These are phyloP conservation scores for Microcebus ravelobensis DNA, from an alignment of 2,113 vertebrate species.

Conservation along the genomic window DNA sequence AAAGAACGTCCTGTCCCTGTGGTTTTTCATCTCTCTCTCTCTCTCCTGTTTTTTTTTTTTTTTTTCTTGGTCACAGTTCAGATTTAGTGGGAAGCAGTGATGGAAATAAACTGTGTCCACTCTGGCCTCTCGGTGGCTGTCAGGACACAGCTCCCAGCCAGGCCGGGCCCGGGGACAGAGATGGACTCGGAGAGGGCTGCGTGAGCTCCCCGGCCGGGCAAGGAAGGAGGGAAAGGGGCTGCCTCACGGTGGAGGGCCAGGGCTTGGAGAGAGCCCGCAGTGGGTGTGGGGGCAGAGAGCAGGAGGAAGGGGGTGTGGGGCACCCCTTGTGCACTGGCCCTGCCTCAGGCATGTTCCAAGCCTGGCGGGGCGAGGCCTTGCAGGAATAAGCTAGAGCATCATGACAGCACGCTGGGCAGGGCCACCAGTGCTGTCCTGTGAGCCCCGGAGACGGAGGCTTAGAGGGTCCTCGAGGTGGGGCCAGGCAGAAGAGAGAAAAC, in stretches of 20 bases:
- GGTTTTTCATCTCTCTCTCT: background rate
- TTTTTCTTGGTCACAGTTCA: conserved; percentile 45
- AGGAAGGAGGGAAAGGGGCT: background rate
- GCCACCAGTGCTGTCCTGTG: background rate
- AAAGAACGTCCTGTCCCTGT: conserved; percentile 62
- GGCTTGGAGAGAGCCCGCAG: background rate
- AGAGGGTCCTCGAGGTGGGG: background rate
- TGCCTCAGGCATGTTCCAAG: background rate
- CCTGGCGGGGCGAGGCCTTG: background rate
- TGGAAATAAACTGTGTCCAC: background rate
- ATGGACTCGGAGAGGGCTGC: background rate
- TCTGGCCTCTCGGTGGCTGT: background rate
- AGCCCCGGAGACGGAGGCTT: background rate
- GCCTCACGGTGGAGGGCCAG: background rate
- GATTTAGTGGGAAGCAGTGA: conserved; percentile 19
- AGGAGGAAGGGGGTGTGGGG: background rate
- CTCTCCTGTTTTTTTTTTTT: background rate
- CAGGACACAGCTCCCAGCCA: background rate
- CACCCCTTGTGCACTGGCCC: rapidly evolving
- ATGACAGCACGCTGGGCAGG: background rate
- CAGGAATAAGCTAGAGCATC: background rate
- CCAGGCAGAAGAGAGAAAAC: background rate
- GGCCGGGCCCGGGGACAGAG: background rate
- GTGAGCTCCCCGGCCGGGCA: background rate
- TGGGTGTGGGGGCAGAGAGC: background rate